Percentiles rank a stretch among this genome's conserved stretches.
Evolutionary conservation across 2,797 vertebrate species (phyloP).

Genomic region (Podarcis siculus): DNA sequence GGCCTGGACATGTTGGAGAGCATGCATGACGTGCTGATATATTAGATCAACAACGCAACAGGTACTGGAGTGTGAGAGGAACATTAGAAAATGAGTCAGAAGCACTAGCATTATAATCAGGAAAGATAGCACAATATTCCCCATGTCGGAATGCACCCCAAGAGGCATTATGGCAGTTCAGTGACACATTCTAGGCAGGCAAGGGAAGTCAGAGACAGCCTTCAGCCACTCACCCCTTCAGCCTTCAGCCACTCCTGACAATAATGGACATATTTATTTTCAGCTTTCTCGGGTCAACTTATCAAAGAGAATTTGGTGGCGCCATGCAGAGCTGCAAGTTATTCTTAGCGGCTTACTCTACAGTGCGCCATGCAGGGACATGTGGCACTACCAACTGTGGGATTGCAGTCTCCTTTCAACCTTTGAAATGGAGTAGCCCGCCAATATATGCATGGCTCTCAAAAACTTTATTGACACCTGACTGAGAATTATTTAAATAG

Average conservation of each 20-base stretch:
- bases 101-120: too few relatives aligned
- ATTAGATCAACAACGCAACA: too few relatives aligned
- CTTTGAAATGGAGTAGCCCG: constrained; percentile 68
- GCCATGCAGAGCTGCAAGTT: constrained; percentile 70
- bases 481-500: constrained; percentile 49
- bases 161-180: too few relatives aligned
- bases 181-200: too few relatives aligned
- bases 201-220: too few relatives aligned
- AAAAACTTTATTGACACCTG: constrained; percentile 64
- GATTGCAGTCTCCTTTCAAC: constrained; percentile 66
- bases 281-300: constrained; percentile 69
- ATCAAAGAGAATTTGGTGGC: constrained; percentile 67
- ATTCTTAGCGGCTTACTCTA: constrained; percentile 66
- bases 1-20: too few relatives aligned
- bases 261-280: constrained; percentile 73
- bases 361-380: constrained; percentile 60
- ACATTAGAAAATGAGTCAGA: too few relatives aligned
- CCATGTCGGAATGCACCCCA: too few relatives aligned
- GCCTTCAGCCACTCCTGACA: constrained; percentile 51
- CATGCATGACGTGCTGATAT: too few relatives aligned
- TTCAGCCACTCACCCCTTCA: too few relatives aligned
- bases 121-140: too few relatives aligned
- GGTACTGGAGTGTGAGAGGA: too few relatives aligned
- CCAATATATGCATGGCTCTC: constrained; percentile 44
- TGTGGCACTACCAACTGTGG: constrained; percentile 56